These are phyloP conservation scores for Philotrypesis tridentata DNA, from an alignment of 1,140 invertebrate species.

Conservation along the genomic window DNA sequence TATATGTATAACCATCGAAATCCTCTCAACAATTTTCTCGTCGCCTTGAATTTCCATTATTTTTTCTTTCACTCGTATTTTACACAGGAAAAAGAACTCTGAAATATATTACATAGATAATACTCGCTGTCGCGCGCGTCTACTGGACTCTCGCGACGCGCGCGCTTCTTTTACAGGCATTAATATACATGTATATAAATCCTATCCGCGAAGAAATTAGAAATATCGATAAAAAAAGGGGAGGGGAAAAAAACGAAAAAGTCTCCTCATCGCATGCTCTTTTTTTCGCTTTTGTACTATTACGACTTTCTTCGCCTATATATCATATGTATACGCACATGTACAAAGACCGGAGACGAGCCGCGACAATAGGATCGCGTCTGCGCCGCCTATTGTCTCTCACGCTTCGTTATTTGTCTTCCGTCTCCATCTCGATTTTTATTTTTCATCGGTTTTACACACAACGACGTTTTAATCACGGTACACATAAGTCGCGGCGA, in stretches of 20 bases:
- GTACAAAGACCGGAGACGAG: neutral
- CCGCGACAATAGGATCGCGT: neutral
- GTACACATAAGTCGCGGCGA: neutral
- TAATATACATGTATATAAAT: constrained; percentile 20
- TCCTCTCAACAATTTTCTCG: neutral
- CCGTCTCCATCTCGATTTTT: neutral
- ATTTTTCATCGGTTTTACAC: constrained; percentile 14
- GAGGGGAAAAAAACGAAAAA: no score
- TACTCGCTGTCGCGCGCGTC: constrained; percentile 28
- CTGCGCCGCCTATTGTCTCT: neutral
- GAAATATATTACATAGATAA: constrained; percentile 26
- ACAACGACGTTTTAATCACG: constrained; percentile 5
- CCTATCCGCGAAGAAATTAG: neutral
- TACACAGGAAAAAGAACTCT: constrained; percentile 19
- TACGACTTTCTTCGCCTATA: constrained; percentile 27
- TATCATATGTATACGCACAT: no score
- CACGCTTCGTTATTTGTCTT: constrained; percentile 5
- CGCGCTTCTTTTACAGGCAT: neutral
- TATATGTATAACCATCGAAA: neutral
- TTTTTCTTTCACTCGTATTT: constrained; percentile 17
- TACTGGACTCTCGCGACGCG: no score
- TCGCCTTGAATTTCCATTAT: neutral
- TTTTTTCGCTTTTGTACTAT: constrained; percentile 47
- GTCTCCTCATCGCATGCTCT: constrained; percentile 28
- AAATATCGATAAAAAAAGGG: neutral